Evolutionary conservation across 1,140 invertebrate genomes (phyloP).

Genomic region (Musca vetustissima): DNA sequence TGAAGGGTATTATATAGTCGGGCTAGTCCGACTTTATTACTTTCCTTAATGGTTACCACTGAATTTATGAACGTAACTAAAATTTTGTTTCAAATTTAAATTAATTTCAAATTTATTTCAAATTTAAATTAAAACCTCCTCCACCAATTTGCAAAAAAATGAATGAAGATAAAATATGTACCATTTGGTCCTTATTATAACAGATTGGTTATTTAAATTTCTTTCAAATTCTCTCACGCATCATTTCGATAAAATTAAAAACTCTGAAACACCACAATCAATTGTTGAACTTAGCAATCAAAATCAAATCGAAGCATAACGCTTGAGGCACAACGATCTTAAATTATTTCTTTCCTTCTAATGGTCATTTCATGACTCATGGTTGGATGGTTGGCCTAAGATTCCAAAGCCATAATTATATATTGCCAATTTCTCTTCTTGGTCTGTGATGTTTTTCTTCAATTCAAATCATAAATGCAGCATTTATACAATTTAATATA

Average conservation of each 20-base stretch:
- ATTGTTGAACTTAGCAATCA: background rate
- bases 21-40: too few species aligned
- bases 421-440: background rate
- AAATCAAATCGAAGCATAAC: background rate
- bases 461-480: background rate
- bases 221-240: constrained; percentile 21
- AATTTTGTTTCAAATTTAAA: too few species aligned
- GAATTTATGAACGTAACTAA: too few species aligned
- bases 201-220: background rate
- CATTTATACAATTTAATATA: constrained; percentile 9
- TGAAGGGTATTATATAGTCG: too few species aligned
- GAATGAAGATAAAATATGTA: background rate
- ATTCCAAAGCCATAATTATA: constrained; percentile 17
- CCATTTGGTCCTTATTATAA: background rate
- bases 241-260: background rate
- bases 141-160: background rate
- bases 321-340: background rate
- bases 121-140: background rate
- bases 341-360: background rate
- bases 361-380: background rate
- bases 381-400: background rate
- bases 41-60: too few species aligned
- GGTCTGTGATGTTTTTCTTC: background rate
- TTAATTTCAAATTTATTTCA: too few species aligned
- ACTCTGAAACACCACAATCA: background rate